Base-by-base conservation (phyloP, 1,140 invertebrate species). In the Asobara japonica region DNA sequence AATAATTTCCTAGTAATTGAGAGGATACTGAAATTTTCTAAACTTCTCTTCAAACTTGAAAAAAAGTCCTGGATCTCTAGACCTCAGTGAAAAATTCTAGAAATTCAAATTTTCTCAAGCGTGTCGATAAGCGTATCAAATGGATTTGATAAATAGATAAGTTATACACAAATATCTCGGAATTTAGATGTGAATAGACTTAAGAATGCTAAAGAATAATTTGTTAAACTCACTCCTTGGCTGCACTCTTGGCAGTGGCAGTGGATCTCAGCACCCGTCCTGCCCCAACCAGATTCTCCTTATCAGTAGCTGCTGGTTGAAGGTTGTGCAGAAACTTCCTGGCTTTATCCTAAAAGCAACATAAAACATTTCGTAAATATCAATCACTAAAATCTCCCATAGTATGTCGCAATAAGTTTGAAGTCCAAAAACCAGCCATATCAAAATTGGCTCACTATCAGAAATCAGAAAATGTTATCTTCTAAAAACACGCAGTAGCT, bases 271-370 rank as follows among this genome's bases (percentile, higher is more conserved):
- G 67, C 11, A 74, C 77, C 66, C 87, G 82, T 48, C 85, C 83
- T 72, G 74, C 84, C 77, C 90, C 91, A 78, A 91, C 90, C 74
- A 93, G 86, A 80, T 92, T 92, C 83, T 93, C 91, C 77, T 89
- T 90, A 75, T 92, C 89, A 11, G 82, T 88, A 61, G 91, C 90
- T 45, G 89, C 83, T 71, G 88, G 89, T 82, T 93, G 91, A 62
- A 93, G 78, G 67, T 88, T 88, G 83, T 91, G 91, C 18, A 92
- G 86, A 51, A 90, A 89, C 84, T 89, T 91, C 77, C 91, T 85
- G 69, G 78, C 60, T 78, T 84, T 87, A 73, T 82, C 82, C 82
- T 85, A 77, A 70, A 75, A 11, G 64, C 70, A 77, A 62, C n/a
- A n/a, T n/a, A n/a, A n/a, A n/a, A n/a, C n/a, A n/a, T n/a, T n/a